These are phyloP conservation scores for Brenthis ino DNA, from an alignment of 2,888 invertebrate genomes.

Conservation along the genomic window DNA sequence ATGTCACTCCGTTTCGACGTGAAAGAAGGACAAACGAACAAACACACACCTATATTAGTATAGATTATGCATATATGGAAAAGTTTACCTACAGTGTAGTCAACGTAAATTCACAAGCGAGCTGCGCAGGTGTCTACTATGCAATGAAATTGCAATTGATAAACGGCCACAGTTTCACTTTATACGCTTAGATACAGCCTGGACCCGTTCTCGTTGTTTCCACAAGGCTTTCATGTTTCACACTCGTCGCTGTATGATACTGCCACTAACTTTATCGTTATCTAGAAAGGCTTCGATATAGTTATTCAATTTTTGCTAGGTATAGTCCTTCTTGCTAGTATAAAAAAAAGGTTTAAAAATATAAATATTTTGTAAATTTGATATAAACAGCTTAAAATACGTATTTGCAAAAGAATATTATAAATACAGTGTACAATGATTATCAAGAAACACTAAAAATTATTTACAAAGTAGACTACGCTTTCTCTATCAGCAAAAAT, in stretches of 20 bases:
- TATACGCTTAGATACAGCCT: constrained; percentile 60
- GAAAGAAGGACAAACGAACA: too few species aligned
- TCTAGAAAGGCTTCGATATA: background rate
- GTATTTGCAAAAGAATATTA: background rate
- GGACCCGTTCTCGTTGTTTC: constrained; percentile 67
- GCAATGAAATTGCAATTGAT: constrained; percentile 77
- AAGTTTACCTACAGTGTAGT: constrained; percentile 20
- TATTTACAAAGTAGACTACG: constrained; percentile 27
- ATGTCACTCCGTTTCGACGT: too few species aligned
- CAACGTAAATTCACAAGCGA: constrained; percentile 36
- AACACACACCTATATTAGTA: too few species aligned
- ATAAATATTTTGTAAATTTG: too few species aligned
- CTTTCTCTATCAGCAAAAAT: constrained; percentile 60
- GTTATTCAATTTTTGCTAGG: background rate
- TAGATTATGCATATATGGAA: background rate
- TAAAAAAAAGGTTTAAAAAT: too few species aligned
- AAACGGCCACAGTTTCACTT: constrained; percentile 74
- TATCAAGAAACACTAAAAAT: constrained; percentile 52
- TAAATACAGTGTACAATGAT: background rate
- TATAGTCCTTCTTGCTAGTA: background rate
- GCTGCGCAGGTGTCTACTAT: constrained; percentile 50
- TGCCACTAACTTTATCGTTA: constrained; percentile 20
- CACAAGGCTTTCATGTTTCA: constrained; percentile 71
- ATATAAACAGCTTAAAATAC: too few species aligned
- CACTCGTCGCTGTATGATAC: constrained; percentile 39